These are phyloP conservation scores for Rhinichthys osculus DNA, from an alignment of 2,797 vertebrate genomes.

Conservation along the genomic window DNA sequence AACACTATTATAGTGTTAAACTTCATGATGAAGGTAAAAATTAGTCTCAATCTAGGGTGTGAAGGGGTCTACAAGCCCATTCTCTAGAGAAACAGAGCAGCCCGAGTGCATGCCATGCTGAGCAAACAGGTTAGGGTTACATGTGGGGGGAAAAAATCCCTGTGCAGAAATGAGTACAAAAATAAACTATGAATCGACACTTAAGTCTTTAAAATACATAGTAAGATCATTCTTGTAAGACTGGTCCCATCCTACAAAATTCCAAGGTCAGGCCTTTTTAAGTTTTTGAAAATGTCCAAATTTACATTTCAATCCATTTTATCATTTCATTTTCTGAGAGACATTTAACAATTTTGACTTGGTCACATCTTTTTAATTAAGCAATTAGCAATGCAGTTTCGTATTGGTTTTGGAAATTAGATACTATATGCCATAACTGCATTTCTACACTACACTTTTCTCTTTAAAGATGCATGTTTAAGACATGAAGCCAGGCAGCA, in stretches of 20 bases:
- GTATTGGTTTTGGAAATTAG: background rate
- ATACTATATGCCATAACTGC: background rate
- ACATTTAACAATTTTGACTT: background rate
- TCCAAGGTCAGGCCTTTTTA: too few relatives aligned
- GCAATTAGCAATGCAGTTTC: background rate
- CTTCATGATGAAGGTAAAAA: background rate
- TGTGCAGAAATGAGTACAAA: conserved; percentile 2
- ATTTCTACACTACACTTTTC: background rate
- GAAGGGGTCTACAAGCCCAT: background rate
- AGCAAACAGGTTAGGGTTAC: conserved; percentile 35
- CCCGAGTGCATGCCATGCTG: background rate
- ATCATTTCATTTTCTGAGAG: background rate
- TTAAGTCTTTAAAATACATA: background rate
- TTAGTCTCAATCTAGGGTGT: background rate
- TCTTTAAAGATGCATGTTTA: background rate
- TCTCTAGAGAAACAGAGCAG: background rate
- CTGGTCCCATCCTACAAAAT: background rate
- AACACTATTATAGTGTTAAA: background rate
- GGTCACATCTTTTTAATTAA: background rate
- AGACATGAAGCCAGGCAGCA: background rate
- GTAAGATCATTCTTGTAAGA: background rate
- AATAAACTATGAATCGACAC: background rate
- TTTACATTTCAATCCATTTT: background rate
- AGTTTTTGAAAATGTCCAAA: background rate
- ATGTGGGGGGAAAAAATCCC: background rate